These are phyloP conservation scores for Cacoxenus indagator DNA, from an alignment of 2,888 invertebrate species.

Conservation along the genomic window DNA sequence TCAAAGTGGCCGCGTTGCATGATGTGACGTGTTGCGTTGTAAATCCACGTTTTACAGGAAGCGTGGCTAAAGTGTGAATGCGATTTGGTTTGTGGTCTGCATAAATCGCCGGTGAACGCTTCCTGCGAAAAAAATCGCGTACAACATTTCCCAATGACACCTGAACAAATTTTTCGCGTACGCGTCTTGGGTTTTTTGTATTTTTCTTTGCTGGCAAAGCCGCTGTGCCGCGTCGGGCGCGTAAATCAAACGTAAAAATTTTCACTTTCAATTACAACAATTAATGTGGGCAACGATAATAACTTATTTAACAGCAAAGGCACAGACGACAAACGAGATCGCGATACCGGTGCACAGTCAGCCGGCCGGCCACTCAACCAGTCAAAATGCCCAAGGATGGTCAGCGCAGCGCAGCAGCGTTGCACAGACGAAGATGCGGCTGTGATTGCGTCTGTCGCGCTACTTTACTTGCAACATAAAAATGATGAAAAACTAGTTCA, in stretches of 20 bases:
- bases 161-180: slow-evolving; percentile 61
- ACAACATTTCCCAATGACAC: slow-evolving; percentile 43
- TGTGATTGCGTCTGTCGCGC: not conserved
- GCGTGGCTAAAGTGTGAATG: slow-evolving; percentile 36
- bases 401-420: slow-evolving; percentile 3
- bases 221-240: slow-evolving; percentile 29
- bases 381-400: slow-evolving; percentile 16
- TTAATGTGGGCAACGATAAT: slow-evolving; percentile 67
- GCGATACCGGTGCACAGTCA: no score
- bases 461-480: slow-evolving; percentile 20
- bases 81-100: slow-evolving; percentile 16
- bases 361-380: no score
- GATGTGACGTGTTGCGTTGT: not conserved
- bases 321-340: slow-evolving; percentile 6
- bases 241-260: slow-evolving; percentile 66
- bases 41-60: slow-evolving; percentile 35
- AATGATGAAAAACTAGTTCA: slow-evolving; percentile 44
- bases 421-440: not conserved
- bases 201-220: not conserved
- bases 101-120: not conserved
- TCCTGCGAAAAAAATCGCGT: not conserved
- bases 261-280: slow-evolving; percentile 68
- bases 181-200: not conserved
- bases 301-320: slow-evolving; percentile 60
- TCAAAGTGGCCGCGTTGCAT: not conserved